Percentiles rank a stretch among this genome's conserved stretches.
Conservation (phyloP, 2,113 vertebrate species). For the Malurus elegans region DNA sequence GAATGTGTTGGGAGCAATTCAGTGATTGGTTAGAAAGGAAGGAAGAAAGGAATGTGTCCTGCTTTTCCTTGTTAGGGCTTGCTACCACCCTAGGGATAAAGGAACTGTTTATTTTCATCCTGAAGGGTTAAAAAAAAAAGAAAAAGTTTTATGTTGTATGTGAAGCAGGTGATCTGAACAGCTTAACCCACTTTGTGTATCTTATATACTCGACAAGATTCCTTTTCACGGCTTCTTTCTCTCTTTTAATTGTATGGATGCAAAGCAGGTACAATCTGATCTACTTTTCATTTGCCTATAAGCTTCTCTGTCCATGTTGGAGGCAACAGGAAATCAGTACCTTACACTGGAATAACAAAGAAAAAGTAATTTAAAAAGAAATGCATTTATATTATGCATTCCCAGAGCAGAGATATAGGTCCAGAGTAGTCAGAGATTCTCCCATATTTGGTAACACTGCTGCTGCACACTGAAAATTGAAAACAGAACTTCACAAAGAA, state of each 20-base stretch:
- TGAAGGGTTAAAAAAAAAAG: neutral
- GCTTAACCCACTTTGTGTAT: neutral
- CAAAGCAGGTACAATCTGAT: neutral
- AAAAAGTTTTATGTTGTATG: neutral
- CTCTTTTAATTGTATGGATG: neutral
- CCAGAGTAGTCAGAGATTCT: neutral
- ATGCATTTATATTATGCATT: neutral
- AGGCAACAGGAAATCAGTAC: neutral
- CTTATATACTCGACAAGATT: neutral
- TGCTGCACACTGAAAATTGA: neutral
- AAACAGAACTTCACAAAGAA: neutral
- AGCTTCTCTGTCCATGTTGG: neutral
- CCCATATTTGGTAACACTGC: slow-evolving; percentile 3
- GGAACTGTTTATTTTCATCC: slow-evolving; percentile 26
- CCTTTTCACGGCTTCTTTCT: neutral
- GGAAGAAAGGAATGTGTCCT: slow-evolving; percentile 58
- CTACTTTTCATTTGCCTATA: neutral
- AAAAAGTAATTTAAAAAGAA: neutral
- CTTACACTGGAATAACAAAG: neutral
- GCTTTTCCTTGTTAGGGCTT: slow-evolving; percentile 54
- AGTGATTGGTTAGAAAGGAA: slow-evolving; percentile 28
- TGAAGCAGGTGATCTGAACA: neutral
- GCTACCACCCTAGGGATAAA: neutral
- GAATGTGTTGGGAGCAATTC: slow-evolving; percentile 60
- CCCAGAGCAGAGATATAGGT: neutral